Base-by-base conservation (phyloP, 2,888 invertebrate genomes). In the Rhingia campestris region DNA sequence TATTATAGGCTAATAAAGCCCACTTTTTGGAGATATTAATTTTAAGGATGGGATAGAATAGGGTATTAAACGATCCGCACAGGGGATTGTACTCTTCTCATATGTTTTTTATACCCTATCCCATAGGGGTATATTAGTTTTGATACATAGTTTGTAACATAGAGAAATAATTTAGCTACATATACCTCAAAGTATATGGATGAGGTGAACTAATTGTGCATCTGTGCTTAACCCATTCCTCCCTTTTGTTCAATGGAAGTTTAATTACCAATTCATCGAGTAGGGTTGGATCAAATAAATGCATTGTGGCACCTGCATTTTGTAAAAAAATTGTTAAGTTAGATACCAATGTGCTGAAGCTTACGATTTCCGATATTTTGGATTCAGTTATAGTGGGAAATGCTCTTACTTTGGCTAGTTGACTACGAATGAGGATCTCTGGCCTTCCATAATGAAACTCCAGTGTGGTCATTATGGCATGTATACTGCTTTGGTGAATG, bases 381-480 rank as follows among this genome's bases (percentile, higher is more conserved):
- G 61, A 75, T 35, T 70, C 72, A 41, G 59, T 35, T 32, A 87
- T 87, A 3, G 59, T 9, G 0, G 86, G 66, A 54, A 86, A 73
- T 0, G 56, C 32, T n/a, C 81, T 75, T 0, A 81, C 86, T 39
- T 87, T 86, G 22, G 22, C 22, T n/a, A 22, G 22, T 22, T 22
- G 22, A 22, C 22, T 22, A 22, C 22, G 22, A 22, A 4, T 81
- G 67, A 9, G 86, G 59, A 51, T 86, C 86, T 43, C 22, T 81
- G 86, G 14, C 84, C 61, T 12, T 86, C 80, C 14, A 9, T n/a
- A n/a, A n/a, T 81, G 82, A 58, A 87, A 86, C 41, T 87, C 76
- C 5, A 86, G 47, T n/a, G 80, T 85, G 3, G 43, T 63, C 22
- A 86, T 69, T 3, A 86, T 77, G 10, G 59, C 69, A 10, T 61